Conservation (phyloP, 2,113 vertebrate genomes). For the Hymenochirus boettgeri region DNA sequence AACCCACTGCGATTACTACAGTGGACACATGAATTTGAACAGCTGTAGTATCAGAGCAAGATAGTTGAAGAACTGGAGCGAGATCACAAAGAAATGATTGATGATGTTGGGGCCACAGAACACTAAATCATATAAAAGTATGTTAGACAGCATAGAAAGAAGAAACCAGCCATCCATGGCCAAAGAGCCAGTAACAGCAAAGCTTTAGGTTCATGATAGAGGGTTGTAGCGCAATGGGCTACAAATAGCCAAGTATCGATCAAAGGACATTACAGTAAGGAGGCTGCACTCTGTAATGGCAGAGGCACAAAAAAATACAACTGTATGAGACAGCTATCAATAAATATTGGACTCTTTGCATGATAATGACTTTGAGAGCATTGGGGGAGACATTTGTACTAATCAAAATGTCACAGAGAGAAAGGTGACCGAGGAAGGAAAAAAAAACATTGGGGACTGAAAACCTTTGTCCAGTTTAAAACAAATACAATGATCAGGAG, state of each 20-base stretch:
- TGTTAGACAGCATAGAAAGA: not conserved
- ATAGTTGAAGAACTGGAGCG: constrained; percentile 22
- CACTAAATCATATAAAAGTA: constrained; percentile 1
- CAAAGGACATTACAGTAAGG: constrained; percentile 44
- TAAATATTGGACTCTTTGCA: constrained; percentile 8
- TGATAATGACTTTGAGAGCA: constrained; percentile 22
- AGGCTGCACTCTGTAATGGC: constrained; percentile 42
- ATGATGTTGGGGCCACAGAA: constrained; percentile 13
- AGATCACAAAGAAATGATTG: constrained; percentile 32
- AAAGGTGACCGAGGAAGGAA: constrained; percentile 51
- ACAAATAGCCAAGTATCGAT: constrained; percentile 45
- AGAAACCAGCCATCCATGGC: constrained; percentile 17
- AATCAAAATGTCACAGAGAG: constrained; percentile 47
- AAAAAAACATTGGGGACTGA: constrained; percentile 53
- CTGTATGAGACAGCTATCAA: constrained; percentile 28
- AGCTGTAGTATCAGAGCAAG: constrained; percentile 18
- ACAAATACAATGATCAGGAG: constrained; percentile 43
- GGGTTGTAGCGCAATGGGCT: constrained; percentile 41
- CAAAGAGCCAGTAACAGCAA: constrained; percentile 14
- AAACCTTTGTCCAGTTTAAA: constrained; percentile 32
- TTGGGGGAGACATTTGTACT: constrained; percentile 44
- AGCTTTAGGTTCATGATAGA: constrained; percentile 35
- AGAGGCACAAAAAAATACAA: constrained; percentile 41
- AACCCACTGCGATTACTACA: not conserved
- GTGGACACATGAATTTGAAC: not conserved